Base-by-base conservation (phyloP, 2,113 vertebrate genomes). In the Mustela lutreola region DNA sequence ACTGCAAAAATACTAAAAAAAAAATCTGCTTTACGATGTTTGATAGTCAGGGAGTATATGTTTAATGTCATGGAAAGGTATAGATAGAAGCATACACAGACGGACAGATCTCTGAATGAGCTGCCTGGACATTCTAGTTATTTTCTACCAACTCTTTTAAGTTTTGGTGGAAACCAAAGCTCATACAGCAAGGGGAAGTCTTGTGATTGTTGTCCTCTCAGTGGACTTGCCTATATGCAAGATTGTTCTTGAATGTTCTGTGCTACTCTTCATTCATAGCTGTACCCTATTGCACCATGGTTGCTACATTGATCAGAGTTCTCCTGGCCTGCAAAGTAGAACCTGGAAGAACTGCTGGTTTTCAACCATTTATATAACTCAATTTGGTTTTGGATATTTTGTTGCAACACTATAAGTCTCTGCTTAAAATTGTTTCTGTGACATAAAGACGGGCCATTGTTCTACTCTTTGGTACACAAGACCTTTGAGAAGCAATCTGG, bases 331-430 rank as follows among this genome's bases (percentile, higher is more conserved):
- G n/a, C 33, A 83, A 60, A 93, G n/a, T 86, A 90, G 36, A 82
- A 5, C 28, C 56, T 79, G 50, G 56, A 70, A 89, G 53, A 42
- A 26, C 26, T 56, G 36, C 33, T 73, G 50, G 86, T 76, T 67
- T 78, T 90, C 56, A 60, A 12, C 60, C 70, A 39, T 24, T 0
- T 76, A 26, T 79, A 22, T 75, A 75, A 28, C 19, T 73, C 62
- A 79, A 86, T 73, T 90, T 71, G 4, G 18, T 80, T 95, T 94
- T 48, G 28, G 82, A 76, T n/a, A 24, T 31, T 53, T 70, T 95
- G 75, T 93, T 97, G 28, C n/a, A 71, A 14, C 56, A n/a, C 10
- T 87, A 8, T 53, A 39, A 26, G 14, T 91, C 88, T 84, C 12
- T 75, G 63, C 48, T 95, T 82, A 70, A 70, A 85, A 76, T 92